Conservation (phyloP, 92 coral and sea anemone species). For the Meandrina meandrites region DNA sequence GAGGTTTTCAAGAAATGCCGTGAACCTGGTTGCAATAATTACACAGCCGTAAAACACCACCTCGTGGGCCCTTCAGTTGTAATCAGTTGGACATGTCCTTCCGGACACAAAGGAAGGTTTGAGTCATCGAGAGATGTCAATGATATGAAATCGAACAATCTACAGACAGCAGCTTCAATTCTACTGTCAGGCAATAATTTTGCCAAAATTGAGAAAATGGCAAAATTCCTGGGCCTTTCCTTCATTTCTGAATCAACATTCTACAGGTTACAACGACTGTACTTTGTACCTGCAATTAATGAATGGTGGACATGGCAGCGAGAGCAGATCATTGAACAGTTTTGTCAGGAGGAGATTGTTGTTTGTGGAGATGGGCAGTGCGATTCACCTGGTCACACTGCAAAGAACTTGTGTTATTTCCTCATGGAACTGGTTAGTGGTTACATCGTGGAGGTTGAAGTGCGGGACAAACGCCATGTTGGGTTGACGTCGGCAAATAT, state of each 20-base stretch:
- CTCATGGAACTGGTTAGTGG: not conserved
- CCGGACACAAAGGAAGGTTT: not conserved
- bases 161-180: not conserved
- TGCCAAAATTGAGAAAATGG: conserved; percentile 35
- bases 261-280: conserved; percentile 48
- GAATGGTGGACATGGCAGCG: conserved; percentile 62
- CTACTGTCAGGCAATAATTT: conserved; percentile 44
- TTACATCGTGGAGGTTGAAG: conserved; percentile 50
- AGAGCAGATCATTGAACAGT: conserved; percentile 12
- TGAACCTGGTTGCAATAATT: not conserved
- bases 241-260: conserved; percentile 53
- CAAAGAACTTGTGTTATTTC: not conserved
- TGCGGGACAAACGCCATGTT: conserved; percentile 54
- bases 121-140: conserved; percentile 24
- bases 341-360: conserved; percentile 22
- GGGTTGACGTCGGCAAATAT: conserved; percentile 40
- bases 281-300: conserved; percentile 43
- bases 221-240: conserved; percentile 41
- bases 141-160: conserved; percentile 17
- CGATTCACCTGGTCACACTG: not conserved
- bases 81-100: not conserved
- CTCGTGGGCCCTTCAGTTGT: not conserved
- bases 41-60: not conserved
- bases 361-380: conserved; percentile 25
- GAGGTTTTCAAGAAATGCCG: not conserved